phyloP scores from a whole-genome alignment of 2,797 vertebrate species.

The Heliangelus exortis region DNA sequence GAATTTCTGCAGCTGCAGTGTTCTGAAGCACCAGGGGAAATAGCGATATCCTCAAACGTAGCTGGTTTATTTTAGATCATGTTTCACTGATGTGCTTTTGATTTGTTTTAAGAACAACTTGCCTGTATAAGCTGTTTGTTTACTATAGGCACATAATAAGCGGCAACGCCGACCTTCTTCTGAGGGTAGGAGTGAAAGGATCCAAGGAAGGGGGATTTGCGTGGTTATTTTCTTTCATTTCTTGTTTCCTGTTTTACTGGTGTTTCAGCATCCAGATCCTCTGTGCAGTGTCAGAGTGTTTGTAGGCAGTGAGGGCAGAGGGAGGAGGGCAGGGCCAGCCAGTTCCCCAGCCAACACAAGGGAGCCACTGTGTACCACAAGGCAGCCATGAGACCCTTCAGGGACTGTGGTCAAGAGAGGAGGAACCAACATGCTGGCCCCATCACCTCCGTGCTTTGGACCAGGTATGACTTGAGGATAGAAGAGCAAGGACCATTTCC shows the following conservation, averaged over 20 bases:
- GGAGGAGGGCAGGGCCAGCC: no score
- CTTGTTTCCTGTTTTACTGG: not conserved
- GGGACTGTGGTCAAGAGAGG: no score
- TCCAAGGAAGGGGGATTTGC: not conserved
- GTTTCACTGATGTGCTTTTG: constrained; percentile 7
- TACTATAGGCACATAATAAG: not conserved
- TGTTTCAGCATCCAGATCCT: accelerated
- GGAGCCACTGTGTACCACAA: no score
- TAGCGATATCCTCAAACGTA: not conserved
- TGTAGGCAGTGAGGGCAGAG: not conserved
- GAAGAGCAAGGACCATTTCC: no score
- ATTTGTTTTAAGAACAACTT: constrained; percentile 26
- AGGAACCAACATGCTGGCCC: no score
- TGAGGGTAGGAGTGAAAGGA: not conserved
- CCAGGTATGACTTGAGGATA: no score
- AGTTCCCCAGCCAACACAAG: no score
- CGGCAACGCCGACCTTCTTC: accelerated
- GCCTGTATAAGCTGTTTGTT: constrained; percentile 14
- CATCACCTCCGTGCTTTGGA: no score
- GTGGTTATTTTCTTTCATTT: not conserved
- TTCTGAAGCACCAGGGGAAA: not conserved
- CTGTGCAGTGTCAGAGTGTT: not conserved
- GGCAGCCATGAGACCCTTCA: no score
- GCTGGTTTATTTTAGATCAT: constrained; percentile 1
- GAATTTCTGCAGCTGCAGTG: constrained; percentile 28